Base-by-base conservation (phyloP, 2,797 vertebrate genomes). In the Chelonia mydas region DNA sequence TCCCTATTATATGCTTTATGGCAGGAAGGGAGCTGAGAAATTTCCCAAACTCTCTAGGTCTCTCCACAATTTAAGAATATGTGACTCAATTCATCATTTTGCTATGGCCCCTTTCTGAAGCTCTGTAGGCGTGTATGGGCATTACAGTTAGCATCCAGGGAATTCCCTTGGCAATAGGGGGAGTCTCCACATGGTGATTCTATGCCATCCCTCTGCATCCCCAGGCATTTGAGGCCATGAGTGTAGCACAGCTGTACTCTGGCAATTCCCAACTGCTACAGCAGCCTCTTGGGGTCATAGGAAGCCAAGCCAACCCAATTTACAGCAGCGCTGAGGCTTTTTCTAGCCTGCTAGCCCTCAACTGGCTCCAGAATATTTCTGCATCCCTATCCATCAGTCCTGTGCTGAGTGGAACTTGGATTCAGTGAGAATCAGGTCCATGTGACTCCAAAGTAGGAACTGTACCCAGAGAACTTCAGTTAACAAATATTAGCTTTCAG, bases 381-480 rank as follows among this genome's bases (percentile, higher is more conserved):
- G 83, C 74, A 50, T 33, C n/a, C 68, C 85, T 11, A 23, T 76
- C 33, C 78, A 1, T 77, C 23, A 45, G 3, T 11, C 83, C 50
- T 80, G 53, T 90, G 28, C 3, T 87, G n/a, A 83, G 27, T 57
- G 74, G 6, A 33, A 53, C 86, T 68, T 12, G 54, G 28, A 59
- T 33, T 21, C 78, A n/a, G 74, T 76, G 65, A 74, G 88, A 77
- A 88, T 13, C 16, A 27, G 54, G n/a, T 33, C 68, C 74, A 57
- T 82, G 4, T 89, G 51, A 90, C 82, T 95, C 87, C 77, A 89
- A 87, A 87, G 41, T 76, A n/a, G 92, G 83, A 88, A 76, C 47
- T 79, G 86, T 87, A 21, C 49, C 77, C 84, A 79, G 76, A 93
- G 91, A 91, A 68, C 33, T 85, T 37, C 83, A 41, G 92, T 94